Evolutionary conservation across 2,113 vertebrate genomes (phyloP).

Genomic region (Ailuropoda melanoleuca): DNA sequence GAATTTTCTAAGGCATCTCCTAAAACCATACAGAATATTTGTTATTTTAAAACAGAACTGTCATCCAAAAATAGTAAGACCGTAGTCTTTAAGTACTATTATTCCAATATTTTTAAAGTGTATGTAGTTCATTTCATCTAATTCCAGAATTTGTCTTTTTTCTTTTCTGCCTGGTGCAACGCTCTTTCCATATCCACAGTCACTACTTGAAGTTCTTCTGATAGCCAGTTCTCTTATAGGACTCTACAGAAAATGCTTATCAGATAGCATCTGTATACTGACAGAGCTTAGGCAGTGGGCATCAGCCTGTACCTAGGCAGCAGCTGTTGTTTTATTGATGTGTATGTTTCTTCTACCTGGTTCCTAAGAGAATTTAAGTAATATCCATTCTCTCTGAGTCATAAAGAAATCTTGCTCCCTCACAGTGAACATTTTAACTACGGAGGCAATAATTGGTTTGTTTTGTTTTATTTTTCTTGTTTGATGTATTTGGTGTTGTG

Average conservation of each 20-base stretch:
- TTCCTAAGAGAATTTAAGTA: slow-evolving; percentile 19
- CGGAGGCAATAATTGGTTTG: background rate
- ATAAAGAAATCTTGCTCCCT: background rate
- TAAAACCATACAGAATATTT: background rate
- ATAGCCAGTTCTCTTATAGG: background rate
- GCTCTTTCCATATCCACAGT: background rate
- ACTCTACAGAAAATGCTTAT: background rate
- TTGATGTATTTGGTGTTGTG: background rate
- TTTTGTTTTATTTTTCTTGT: background rate
- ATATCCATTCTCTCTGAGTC: background rate
- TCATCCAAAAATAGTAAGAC: background rate
- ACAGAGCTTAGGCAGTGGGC: background rate
- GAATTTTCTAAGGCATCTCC: background rate
- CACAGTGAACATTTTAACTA: background rate
- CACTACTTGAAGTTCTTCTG: background rate
- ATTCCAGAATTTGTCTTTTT: background rate
- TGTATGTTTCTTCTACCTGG: background rate
- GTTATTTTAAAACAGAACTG: slow-evolving; percentile 1
- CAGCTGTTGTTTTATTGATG: background rate
- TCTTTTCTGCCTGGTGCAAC: background rate
- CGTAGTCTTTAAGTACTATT: background rate
- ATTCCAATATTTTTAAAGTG: background rate
- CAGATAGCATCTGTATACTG: background rate
- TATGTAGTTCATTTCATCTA: background rate
- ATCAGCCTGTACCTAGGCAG: background rate